phyloP scores from a whole-genome alignment of 2,888 invertebrate species.

The Sminthurinus aureus region DNA sequence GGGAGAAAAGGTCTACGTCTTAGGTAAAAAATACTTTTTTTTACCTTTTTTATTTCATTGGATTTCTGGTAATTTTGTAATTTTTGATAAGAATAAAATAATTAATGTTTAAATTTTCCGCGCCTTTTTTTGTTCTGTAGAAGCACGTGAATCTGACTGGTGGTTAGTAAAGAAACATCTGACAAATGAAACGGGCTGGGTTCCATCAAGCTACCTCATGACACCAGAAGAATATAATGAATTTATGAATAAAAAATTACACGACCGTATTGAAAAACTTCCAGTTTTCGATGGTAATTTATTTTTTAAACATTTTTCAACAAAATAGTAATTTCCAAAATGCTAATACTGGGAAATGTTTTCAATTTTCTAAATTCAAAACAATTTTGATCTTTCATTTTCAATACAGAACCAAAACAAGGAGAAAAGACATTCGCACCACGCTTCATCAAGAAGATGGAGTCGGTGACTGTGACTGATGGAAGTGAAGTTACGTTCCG shows the following conservation, averaged over 20 bases:
- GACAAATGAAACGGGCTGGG: constrained; percentile 91
- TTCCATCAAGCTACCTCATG: constrained; percentile 88
- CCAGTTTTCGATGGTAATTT: constrained; percentile 86
- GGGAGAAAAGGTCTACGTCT: constrained; percentile 85
- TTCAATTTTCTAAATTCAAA: too few species aligned
- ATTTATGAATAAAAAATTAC: constrained; percentile 85
- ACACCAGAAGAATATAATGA: constrained; percentile 81
- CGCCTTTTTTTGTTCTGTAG: constrained; percentile 6
- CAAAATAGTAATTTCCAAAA: too few species aligned
- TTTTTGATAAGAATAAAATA: not conserved
- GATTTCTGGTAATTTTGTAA: not conserved
- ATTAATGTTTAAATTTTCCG: not conserved
- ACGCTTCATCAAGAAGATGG: constrained; percentile 82
- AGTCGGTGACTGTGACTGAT: constrained; percentile 79
- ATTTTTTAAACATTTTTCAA: not conserved
- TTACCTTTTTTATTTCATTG: too few species aligned
- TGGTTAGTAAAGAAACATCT: constrained; percentile 90
- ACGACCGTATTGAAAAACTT: constrained; percentile 89
- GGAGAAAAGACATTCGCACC: constrained; percentile 69
- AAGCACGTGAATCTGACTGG: constrained; percentile 74
- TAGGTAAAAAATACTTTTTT: constrained; percentile 67
- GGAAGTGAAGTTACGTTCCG: constrained; percentile 95
- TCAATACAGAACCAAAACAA: constrained; percentile 72
- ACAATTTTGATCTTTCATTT: too few species aligned
- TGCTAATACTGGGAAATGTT: too few species aligned